Evolutionary conservation across 2,888 invertebrate species (phyloP).

Genomic region (Tenthredo scrophulariae): DNA sequence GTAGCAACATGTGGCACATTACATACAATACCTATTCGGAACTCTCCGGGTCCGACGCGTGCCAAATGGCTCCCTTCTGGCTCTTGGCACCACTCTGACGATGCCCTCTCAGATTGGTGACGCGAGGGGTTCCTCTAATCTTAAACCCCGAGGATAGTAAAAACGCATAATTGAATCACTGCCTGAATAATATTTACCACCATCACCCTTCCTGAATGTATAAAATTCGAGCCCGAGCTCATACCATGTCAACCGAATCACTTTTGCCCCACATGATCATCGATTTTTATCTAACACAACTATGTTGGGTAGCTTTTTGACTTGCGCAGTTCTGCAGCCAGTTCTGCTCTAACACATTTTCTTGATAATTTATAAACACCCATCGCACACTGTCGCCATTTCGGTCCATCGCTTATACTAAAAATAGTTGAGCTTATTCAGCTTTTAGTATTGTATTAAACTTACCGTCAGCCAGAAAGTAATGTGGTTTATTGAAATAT

Average conservation of each 20-base stretch:
- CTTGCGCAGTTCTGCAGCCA: background rate
- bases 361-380: background rate
- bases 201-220: background rate
- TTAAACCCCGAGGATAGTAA: constrained; percentile 3
- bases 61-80: constrained; percentile 42
- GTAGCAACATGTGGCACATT: constrained; percentile 73
- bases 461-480: background rate
- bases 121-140: background rate
- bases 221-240: background rate
- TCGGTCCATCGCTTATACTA: background rate
- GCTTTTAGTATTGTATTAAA: background rate
- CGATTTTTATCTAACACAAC: background rate
- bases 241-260: background rate
- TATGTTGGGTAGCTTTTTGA: background rate
- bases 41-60: constrained; percentile 49
- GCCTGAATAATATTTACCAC: constrained; percentile 14
- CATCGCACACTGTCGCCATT: background rate
- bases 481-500: background rate
- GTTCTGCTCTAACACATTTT: background rate
- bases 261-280: background rate
- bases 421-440: background rate
- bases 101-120: constrained; percentile 19
- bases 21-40: constrained; percentile 64
- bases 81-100: constrained; percentile 25
- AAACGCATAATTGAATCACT: constrained; percentile 44